Base-by-base conservation (phyloP, 1,140 invertebrate species). In the Trissolcus basalis region DNA sequence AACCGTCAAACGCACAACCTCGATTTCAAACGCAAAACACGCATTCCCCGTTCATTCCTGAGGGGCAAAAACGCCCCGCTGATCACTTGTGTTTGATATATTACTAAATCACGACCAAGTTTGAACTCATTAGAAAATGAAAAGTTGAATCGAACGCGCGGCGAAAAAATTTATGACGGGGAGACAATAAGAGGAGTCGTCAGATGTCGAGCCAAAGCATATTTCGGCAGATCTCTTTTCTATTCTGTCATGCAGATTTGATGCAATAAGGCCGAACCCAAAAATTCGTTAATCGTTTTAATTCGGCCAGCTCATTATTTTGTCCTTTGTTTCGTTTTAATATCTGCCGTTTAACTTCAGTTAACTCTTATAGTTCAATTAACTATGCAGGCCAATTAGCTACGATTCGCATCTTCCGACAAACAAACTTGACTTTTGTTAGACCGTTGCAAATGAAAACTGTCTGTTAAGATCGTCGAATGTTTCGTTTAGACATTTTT, bases 351-450 rank as follows among this genome's bases (percentile, higher is more conserved):
- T 77, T 77, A 77, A 77, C 75, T 77, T 77, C 75, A 77, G 68
- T 77, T 77, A 77, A 77, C 75, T 77, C 75, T 69, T 69, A 69
- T 69, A 73, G 69, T 77, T 77, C 75, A 73, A 72, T 77, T 59
- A 73, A 77, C 43, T 77, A 77, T 77, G 60, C 75, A 73, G 59
- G 75, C 59, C 75, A 77, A 77, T 77, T 77, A 77, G 68, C 63
- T 32, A 49, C 64, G 41, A 73, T 48, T 69, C 36, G 59, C 58
- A 54, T 77, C 69, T 77, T 77, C 75, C 75, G 75, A 77, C 75
- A 73, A 72, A 77, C 64, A 77, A 73, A 69, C 61, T 73, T 19
- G 59, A 36, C 69, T 77, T 77, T 77, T 69, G 75, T 69, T 64
- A 69, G 72, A 77, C 65, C 59, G 58, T 43, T 65, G 54, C 59